phyloP scores from a whole-genome alignment of 2,797 vertebrate genomes.

The Coracias cyanogaster region DNA sequence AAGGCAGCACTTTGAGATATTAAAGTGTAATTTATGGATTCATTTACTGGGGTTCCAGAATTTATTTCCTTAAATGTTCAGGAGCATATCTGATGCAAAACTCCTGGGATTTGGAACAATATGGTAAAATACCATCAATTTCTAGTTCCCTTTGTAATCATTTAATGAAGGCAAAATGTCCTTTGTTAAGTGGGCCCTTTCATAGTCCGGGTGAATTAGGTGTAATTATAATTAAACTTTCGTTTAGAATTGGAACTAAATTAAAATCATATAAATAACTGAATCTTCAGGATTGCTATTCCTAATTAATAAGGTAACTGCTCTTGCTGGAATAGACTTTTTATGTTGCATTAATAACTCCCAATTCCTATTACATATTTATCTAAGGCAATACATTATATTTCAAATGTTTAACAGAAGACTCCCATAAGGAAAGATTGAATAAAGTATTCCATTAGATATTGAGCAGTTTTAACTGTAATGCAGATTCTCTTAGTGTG shows the following conservation, averaged over 20 bases:
- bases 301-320: constrained; percentile 17
- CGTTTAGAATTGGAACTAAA: constrained; percentile 34
- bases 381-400: constrained; percentile 16
- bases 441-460: constrained; percentile 6
- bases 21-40: constrained; percentile 58
- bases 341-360: background rate
- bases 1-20: constrained; percentile 41
- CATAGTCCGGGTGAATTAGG: constrained; percentile 43
- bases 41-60: constrained; percentile 52
- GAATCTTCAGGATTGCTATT: constrained; percentile 19
- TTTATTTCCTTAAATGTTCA: constrained; percentile 57
- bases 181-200: constrained; percentile 53
- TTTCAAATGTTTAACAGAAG: constrained; percentile 26
- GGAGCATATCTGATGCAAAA: background rate
- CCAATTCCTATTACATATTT: constrained; percentile 7
- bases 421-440: background rate
- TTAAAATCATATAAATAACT: constrained; percentile 62
- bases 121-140: constrained; percentile 38
- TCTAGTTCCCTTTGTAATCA: constrained; percentile 42
- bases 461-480: background rate
- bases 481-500: background rate
- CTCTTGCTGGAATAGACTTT: constrained; percentile 31
- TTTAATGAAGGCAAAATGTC: constrained; percentile 32
- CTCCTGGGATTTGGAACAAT: constrained; percentile 26
- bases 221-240: constrained; percentile 64